Base-by-base conservation (phyloP, 2,797 vertebrate species). In the Micromesistius poutassou region DNA sequence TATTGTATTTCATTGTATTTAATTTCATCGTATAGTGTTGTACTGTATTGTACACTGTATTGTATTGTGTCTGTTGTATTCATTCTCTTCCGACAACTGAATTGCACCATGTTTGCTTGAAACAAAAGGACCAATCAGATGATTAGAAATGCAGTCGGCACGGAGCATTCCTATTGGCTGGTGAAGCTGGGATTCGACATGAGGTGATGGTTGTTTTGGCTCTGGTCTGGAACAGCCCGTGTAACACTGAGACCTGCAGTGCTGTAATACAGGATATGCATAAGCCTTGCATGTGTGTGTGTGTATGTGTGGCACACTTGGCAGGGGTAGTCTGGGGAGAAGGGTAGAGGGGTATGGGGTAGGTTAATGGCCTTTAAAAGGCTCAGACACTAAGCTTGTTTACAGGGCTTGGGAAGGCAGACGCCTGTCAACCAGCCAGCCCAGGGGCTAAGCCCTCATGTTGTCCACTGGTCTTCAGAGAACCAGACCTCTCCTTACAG, bases 171-270 rank as follows among this genome's bases (percentile, higher is more conserved):
- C 79, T 80, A 83, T 87, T 87, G 87, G 80, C 77, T 4, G 66
- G 55, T 7, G 72, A 55, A 28, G 35, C 28, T 72, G 73, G 77
- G 77, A 74, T 77, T 75, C 75, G 42, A 75, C 75, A 82, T 82
- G 82, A 84, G 85, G 86, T 84, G 85, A 85, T 80, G 75, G 75
- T 83, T 80, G 22, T 76, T 84, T 55, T 85, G 76, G 76, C 73
- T 72, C 36, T 72, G 2, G 76, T 74, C 78, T 79, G 79, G 79
- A 84, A 74, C 76, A 38, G 72, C 66, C 31, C 76, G 7, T 25
- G 72, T 28, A 28, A 28, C 72, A 33, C 33, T 68, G 62, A 28
- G 62, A 68, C 66, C 66, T 13, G 66, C 66, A 70, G 28, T 30
- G 25, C 66, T 70, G n/a, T 70, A 70, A 70, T 70, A 30, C 66